phyloP scores from a whole-genome alignment of 2,113 vertebrate genomes.

The Sprattus sprattus region DNA sequence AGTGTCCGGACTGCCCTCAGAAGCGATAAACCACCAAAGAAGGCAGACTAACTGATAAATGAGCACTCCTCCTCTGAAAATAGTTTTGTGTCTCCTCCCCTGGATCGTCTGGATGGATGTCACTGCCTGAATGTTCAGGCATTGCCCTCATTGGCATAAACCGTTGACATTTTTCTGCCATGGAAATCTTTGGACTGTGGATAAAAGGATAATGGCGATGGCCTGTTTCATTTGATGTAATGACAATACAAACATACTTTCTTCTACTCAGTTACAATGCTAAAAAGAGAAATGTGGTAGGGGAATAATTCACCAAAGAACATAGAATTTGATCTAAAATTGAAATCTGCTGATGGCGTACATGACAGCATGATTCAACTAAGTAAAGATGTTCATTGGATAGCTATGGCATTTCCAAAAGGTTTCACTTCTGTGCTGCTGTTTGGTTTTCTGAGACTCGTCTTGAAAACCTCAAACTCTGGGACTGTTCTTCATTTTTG shows the following conservation, averaged over 20 bases:
- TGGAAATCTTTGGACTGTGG: not conserved
- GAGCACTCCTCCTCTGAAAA: not conserved
- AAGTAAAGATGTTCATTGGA: not conserved
- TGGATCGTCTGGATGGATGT: not conserved
- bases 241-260: not conserved
- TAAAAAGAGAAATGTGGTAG: not conserved
- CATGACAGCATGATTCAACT: not conserved
- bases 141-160: not conserved
- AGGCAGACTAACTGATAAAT: conserved; percentile 60
- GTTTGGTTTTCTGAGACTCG: not conserved
- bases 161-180: not conserved
- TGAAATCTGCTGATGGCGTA: not conserved
- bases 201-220: not conserved
- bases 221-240: not conserved
- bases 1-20: conserved; percentile 58
- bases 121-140: not conserved
- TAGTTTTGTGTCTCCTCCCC: not conserved
- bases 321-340: not conserved
- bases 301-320: not conserved
- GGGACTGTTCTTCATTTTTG: not conserved
- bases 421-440: not conserved
- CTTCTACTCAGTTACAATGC: not conserved
- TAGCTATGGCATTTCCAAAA: not conserved
- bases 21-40: conserved; percentile 62
- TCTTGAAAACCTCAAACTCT: not conserved